Evolutionary conservation across 2,113 vertebrate species (phyloP).

Genomic region (Gavia stellata): DNA sequence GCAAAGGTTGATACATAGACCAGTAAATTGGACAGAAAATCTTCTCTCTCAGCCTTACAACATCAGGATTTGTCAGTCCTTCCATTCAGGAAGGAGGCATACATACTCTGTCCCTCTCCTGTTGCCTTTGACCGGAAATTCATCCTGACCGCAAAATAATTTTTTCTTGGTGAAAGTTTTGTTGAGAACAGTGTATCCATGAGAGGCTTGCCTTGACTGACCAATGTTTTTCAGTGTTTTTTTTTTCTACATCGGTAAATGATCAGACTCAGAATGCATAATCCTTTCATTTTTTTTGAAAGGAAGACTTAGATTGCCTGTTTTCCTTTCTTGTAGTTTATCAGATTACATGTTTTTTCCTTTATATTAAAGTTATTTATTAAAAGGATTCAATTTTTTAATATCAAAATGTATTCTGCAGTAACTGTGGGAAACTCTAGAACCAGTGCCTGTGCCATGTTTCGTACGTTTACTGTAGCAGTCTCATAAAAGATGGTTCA

Average conservation of each 20-base stretch:
- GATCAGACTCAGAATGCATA: neutral
- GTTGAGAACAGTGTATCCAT: neutral
- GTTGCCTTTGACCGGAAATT: neutral
- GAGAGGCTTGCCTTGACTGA: neutral
- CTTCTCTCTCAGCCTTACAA: neutral
- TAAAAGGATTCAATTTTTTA: neutral
- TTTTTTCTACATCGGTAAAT: neutral
- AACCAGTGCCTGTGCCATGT: neutral
- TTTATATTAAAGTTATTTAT: neutral
- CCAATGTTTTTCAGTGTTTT: neutral
- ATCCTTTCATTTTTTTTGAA: neutral
- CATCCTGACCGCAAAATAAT: neutral
- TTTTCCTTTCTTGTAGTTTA: neutral
- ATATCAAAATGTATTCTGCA: neutral
- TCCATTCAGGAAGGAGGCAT: neutral
- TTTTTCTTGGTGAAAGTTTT: neutral
- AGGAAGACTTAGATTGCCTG: neutral
- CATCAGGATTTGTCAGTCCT: neutral
- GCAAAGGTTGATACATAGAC: neutral
- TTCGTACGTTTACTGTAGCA: neutral
- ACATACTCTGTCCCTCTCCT: neutral
- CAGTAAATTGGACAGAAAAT: neutral
- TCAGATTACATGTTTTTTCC: neutral
- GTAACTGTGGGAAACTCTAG: neutral
- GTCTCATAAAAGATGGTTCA: neutral